These are phyloP conservation scores for Danio albolineatus DNA, from an alignment of 2,797 vertebrate genomes.

Conservation along the genomic window DNA sequence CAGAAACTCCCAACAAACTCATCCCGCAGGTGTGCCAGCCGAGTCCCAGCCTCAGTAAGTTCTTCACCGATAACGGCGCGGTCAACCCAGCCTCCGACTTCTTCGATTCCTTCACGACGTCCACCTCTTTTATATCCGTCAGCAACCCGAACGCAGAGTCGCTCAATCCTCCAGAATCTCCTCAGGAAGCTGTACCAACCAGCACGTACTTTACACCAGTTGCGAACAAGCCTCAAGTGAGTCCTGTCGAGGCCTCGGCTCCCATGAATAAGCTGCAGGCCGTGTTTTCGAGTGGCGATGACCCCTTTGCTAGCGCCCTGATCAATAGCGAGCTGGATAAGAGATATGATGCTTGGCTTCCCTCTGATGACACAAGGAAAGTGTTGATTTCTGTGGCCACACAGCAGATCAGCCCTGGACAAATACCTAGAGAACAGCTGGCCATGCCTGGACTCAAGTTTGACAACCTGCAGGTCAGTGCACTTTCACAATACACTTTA, in stretches of 20 bases:
- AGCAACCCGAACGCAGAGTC: constrained; percentile 91
- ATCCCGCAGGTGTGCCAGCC: constrained; percentile 89
- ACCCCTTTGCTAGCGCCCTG: constrained; percentile 93
- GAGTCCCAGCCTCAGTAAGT: constrained; percentile 96
- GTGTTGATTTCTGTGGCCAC: constrained; percentile 86
- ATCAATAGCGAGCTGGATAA: constrained; percentile 94
- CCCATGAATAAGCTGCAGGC: constrained; percentile 90
- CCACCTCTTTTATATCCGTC: constrained; percentile 91
- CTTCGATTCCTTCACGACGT: constrained; percentile 94
- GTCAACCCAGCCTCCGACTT: constrained; percentile 90
- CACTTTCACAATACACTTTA: constrained; percentile 35
- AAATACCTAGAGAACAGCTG: constrained; percentile 86
- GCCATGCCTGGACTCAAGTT: constrained; percentile 98
- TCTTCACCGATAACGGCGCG: constrained; percentile 87
- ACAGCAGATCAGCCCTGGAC: constrained; percentile 84
- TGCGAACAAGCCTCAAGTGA: constrained; percentile 51
- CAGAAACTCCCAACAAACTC: constrained; percentile 81
- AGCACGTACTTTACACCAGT: constrained; percentile 68
- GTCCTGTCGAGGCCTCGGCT: constrained; percentile 69
- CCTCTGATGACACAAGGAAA: constrained; percentile 87
- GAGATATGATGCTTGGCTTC: constrained; percentile 94
- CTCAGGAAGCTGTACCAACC: constrained; percentile 63
- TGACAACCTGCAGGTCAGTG: constrained; percentile 94
- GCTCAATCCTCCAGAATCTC: constrained; percentile 72
- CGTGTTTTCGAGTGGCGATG: constrained; percentile 91